A percentile compares a stretch with the other conserved stretches of the same genome.
phyloP scores from a whole-genome alignment of 2,888 invertebrate genomes.

The Cephus nigrinus region DNA sequence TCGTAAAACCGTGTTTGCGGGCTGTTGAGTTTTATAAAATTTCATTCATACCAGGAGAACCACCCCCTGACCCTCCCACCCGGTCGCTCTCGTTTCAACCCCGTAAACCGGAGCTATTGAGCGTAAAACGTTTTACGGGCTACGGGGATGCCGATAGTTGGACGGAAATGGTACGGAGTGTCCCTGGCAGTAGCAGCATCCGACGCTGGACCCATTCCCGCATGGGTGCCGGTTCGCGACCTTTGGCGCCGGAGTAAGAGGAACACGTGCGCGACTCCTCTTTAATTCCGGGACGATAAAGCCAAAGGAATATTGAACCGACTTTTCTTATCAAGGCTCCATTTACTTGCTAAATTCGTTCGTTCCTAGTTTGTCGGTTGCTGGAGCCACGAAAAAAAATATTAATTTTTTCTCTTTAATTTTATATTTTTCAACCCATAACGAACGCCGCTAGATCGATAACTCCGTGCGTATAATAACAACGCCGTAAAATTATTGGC shows the following conservation, averaged over 20 bases:
- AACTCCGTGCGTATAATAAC: background rate
- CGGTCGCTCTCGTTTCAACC: background rate
- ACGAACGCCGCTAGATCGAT: background rate
- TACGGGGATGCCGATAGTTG: background rate
- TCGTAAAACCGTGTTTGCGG: background rate
- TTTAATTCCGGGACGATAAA: background rate
- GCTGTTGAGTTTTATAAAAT: background rate
- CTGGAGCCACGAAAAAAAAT: too few species aligned
- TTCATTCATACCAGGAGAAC: background rate
- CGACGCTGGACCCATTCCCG: background rate
- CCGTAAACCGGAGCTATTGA: background rate
- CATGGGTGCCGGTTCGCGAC: background rate
- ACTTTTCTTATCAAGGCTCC: background rate
- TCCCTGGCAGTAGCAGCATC: background rate
- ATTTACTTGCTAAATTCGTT: background rate
- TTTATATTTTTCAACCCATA: too few species aligned
- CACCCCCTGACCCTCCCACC: background rate
- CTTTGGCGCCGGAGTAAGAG: background rate
- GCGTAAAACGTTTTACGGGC: background rate
- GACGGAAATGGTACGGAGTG: background rate
- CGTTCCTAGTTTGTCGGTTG: background rate
- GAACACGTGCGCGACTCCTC: background rate
- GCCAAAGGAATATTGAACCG: background rate
- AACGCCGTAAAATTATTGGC: background rate
- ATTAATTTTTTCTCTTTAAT: too few species aligned